phyloP scores from a whole-genome alignment of 2,797 vertebrate species.

The Tachyglossus aculeatus region DNA sequence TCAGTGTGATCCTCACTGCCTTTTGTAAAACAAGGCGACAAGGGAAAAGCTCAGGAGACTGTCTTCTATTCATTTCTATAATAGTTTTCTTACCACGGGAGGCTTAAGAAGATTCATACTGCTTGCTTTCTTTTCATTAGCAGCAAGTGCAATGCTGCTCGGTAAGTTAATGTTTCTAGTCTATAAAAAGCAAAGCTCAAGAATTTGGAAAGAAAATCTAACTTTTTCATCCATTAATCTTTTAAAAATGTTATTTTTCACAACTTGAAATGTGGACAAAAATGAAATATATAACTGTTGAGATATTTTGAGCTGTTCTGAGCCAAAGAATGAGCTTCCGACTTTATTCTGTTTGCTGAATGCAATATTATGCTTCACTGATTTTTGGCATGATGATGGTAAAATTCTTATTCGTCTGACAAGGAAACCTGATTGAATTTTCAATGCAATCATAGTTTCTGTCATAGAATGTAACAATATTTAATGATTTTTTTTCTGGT shows the following conservation, averaged over 20 bases:
- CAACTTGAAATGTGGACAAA: constrained; percentile 36
- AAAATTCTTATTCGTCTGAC: constrained; percentile 68
- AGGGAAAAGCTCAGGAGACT: constrained; percentile 70
- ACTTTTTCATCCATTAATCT: constrained; percentile 48
- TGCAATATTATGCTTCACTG: constrained; percentile 64
- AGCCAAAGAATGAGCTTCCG: constrained; percentile 51
- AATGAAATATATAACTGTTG: constrained; percentile 43
- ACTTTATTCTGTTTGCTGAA: constrained; percentile 64
- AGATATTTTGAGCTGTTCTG: constrained; percentile 54
- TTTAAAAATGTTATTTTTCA: constrained; percentile 39
- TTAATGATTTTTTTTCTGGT: constrained; percentile 68
- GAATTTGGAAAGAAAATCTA: constrained; percentile 34
- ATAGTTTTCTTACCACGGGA: constrained; percentile 77
- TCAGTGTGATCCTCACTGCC: constrained; percentile 72
- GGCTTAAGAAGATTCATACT: constrained; percentile 76
- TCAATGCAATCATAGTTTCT: constrained; percentile 59
- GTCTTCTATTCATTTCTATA: constrained; percentile 76
- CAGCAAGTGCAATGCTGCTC: constrained; percentile 73
- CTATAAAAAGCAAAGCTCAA: constrained; percentile 41
- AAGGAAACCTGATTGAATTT: constrained; percentile 68
- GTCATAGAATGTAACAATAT: constrained; percentile 59
- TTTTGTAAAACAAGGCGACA: constrained; percentile 75
- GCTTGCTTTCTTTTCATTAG: constrained; percentile 74
- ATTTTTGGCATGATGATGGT: constrained; percentile 58
- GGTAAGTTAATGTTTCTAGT: constrained; percentile 73